Conservation (phyloP, 2,113 vertebrate genomes). For the Aepyceros melampus region DNA sequence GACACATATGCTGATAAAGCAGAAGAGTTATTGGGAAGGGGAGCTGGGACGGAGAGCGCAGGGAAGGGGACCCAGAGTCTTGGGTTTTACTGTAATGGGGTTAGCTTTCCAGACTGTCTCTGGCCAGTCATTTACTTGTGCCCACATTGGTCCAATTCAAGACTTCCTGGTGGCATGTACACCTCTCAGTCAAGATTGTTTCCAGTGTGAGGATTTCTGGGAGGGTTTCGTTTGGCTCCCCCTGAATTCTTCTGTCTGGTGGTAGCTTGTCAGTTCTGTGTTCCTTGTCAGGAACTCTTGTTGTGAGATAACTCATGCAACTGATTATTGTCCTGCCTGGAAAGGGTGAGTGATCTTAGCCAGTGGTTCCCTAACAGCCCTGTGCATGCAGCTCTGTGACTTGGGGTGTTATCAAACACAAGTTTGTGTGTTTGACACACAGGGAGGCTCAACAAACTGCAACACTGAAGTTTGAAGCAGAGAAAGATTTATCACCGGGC, state of each 20-base stretch:
- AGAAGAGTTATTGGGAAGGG: not conserved
- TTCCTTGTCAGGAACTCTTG: not conserved
- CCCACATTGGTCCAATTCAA: not conserved
- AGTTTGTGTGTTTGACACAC: not conserved
- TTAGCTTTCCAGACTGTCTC: not conserved
- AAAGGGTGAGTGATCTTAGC: not conserved
- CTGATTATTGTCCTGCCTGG: not conserved
- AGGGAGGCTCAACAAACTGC: not conserved
- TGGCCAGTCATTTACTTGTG: not conserved
- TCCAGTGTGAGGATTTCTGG: not conserved
- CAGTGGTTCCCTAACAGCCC: not conserved
- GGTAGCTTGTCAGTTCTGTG: not conserved
- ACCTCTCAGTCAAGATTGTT: not conserved
- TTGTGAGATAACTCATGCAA: not conserved
- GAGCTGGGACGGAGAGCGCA: fast-evolving
- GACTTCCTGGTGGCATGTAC: not conserved
- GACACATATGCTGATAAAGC: not conserved
- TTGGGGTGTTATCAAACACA: not conserved
- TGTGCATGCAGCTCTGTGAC: not conserved
- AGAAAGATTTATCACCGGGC: not conserved
- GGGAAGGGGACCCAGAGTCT: not conserved
- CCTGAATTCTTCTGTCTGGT: not conserved
- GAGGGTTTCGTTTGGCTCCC: not conserved
- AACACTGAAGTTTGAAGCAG: not conserved
- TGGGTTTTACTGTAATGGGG: not conserved